Evolutionary conservation across 2,113 vertebrate genomes (phyloP), one percentile per base, ranked within the genome.

Genomic region (Calidris pugnax): DNA sequence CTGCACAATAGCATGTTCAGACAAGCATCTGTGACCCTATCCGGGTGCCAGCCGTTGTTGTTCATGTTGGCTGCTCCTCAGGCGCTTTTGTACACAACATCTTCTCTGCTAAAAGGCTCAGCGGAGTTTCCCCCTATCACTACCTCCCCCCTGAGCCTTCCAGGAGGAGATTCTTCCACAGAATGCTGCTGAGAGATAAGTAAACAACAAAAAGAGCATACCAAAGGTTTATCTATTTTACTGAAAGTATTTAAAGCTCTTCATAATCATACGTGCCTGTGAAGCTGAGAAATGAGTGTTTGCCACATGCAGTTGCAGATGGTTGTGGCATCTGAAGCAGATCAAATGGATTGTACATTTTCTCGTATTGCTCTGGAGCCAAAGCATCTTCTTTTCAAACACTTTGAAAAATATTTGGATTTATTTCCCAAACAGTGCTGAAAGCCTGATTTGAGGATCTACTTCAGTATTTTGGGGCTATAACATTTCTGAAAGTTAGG

Each of bases 271-370:
- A 20, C 4, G 4, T 78, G 87, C 39, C 78, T 18, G 62, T 2
- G 0, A 76, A 88, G 69, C 73, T 76, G 83, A 37, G 51, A 81
- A 89, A 75, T 53, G 57, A 10, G 87, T n/a, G 35, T n/a, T 83
- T 75, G 86, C 73, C 89, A 87, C 97, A 66, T 53, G 77, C 83
- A 21, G 68, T 84, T 94, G 94, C 95, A 96, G 96, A 87, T 95
- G 94, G 94, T 57, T 89, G 95, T n/a, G 76, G 88, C 91, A 76
- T 82, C 89, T 89, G 80, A 92, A 73, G 89, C 80, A 53, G 67
- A 91, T 87, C 80, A 82, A 64, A 69, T 33, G 62, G 74, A 51
- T 79, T 68, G 89, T 91, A 73, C 77, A 5, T 87, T 95, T 96
- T 76, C 55, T 87, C 32, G 2, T 92, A 21, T 23, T 15, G 6